Conservation (phyloP, 2,113 vertebrate genomes). For the Dipodomys spectabilis region DNA sequence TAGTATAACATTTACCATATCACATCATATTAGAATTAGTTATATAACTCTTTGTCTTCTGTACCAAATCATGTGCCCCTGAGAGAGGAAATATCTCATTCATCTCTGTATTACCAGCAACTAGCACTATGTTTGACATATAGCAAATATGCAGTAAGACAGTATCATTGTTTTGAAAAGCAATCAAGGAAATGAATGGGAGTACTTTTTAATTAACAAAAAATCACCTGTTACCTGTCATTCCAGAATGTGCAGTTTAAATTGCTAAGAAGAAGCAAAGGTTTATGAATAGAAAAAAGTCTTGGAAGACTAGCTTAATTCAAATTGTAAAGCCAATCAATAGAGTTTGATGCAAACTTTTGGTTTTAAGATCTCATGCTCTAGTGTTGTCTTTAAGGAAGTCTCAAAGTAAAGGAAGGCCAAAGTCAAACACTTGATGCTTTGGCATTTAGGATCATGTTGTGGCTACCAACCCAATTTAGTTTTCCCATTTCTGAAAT, state of each 20-base stretch:
- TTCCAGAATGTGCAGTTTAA: background rate
- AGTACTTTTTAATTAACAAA: constrained; percentile 26
- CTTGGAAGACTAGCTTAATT: background rate
- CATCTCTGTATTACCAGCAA: background rate
- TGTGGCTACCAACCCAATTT: background rate
- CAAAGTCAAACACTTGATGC: background rate
- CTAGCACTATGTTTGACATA: constrained; percentile 5
- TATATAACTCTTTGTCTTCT: constrained; percentile 57
- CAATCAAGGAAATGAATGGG: constrained; percentile 23
- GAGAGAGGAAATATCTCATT: constrained; percentile 41
- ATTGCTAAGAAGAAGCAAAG: background rate
- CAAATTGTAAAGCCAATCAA: background rate
- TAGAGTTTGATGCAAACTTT: background rate
- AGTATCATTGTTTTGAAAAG: constrained; percentile 22
- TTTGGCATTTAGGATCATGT: background rate
- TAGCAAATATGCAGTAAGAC: background rate
- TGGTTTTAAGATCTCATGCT: background rate
- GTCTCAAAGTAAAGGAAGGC: background rate
- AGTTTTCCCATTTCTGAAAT: background rate
- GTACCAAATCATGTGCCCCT: background rate
- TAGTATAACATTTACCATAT: constrained; percentile 53
- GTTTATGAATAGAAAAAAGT: background rate
- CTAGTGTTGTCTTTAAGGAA: background rate
- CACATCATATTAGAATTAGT: constrained; percentile 45
- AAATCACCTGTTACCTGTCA: background rate